Evolutionary conservation across 2,797 vertebrate genomes (phyloP), one percentile per base, ranked within the genome.

Genomic region (Percopsis omiscomaycus): DNA sequence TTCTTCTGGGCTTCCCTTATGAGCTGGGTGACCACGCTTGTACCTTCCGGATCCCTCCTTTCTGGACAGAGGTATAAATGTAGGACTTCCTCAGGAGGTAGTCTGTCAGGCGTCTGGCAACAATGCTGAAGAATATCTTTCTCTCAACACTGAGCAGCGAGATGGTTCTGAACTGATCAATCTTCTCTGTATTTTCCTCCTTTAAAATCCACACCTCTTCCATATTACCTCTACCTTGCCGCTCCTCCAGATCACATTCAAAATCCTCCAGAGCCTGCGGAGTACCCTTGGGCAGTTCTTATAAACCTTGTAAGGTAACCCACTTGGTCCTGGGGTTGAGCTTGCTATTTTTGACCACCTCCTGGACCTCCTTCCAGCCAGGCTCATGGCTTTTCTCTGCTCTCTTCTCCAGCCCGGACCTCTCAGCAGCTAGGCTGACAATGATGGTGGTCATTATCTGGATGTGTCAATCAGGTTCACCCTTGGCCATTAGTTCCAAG

Each of bases 101-200:
- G 12, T 57, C 54, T 15, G 32, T 14, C 66, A 68, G 49, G n/a
- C n/a, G 8, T 12, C 42, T 59, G 4, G 49, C 28, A 11, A 48
- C 57, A 68, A 46, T 55, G 53, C 50, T 49, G 47, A 49, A 49
- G 47, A 49, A 58, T 13, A 61, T 49, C 59, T 51, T 51, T 22
- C 32, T 30, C 29, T 64, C 61, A 27, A 64, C 32, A 53, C 51
- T 54, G 28, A 54, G 16, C 28, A 54, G 52, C 14, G 13, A 55
- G 28, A 55, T 55, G 29, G 53, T 30, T 30, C 30, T 30, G 30
- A 55, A 55, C 53, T 32, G 53, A 14, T 55, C 13, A 8, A 32
- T 55, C 28, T n/a, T 30, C 29, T 55, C 32, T 9, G 29, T 30
- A n/a, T n/a, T n/a, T n/a, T n/a, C n/a, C n/a, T n/a, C n/a, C n/a